These are phyloP conservation scores for Sinocyclocheilus maitianheensis DNA, from an alignment of 2,113 vertebrate species.

Conservation along the genomic window DNA sequence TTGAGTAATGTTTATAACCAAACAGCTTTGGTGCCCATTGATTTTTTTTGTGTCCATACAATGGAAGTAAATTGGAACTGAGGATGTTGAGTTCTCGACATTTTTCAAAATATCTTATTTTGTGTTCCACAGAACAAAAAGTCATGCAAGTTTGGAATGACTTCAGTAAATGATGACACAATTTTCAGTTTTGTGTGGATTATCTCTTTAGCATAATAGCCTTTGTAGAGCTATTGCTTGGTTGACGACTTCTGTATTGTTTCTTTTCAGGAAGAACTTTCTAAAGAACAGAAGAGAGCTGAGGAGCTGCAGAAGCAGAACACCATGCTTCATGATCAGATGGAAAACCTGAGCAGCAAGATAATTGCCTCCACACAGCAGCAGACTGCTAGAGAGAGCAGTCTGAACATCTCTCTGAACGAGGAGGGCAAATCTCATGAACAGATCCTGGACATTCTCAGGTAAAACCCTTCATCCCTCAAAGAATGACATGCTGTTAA, in stretches of 20 bases:
- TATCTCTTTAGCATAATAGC: no score
- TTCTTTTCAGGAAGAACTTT: slow-evolving; percentile 83
- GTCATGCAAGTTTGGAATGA: background rate
- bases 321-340: slow-evolving; percentile 87
- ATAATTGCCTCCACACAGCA: slow-evolving; percentile 82
- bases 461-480: slow-evolving; percentile 68
- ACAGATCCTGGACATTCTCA: slow-evolving; percentile 94
- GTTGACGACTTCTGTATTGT: background rate
- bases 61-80: background rate
- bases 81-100: background rate
- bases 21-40: no score
- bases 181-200: no score
- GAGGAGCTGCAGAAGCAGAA: slow-evolving; percentile 93
- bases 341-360: slow-evolving; percentile 88
- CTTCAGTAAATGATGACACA: background rate
- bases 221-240: no score
- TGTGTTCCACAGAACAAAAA: background rate
- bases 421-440: slow-evolving; percentile 96
- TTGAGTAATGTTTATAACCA: no score
- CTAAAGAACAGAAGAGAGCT: slow-evolving; percentile 79
- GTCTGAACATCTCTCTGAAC: slow-evolving; percentile 81
- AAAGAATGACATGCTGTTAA: background rate
- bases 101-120: background rate
- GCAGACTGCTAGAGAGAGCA: slow-evolving; percentile 71
- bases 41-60: background rate